A percentile compares a stretch with the other conserved stretches of the same genome.
Evolutionary conservation across 35 echinoderm and acorn worm genomes (phyloP).

Genomic region (Ophiothrix spiculata): DNA sequence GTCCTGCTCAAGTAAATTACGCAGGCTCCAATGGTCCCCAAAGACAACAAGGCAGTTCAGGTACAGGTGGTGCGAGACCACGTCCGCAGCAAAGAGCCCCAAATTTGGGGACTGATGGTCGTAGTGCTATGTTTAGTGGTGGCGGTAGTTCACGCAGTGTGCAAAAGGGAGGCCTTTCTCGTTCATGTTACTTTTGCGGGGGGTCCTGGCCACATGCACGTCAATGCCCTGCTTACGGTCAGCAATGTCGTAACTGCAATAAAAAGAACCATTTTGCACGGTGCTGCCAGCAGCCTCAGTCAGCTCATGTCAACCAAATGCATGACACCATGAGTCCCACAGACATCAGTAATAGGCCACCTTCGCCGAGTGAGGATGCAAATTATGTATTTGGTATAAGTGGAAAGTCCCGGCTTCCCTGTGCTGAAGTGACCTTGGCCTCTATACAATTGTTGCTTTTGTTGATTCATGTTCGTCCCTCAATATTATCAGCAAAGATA

Average conservation of each 20-base stretch:
- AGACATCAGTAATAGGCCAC: not conserved
- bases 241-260: not conserved
- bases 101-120: too few relatives aligned
- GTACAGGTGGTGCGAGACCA: not conserved
- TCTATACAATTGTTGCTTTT: not conserved
- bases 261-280: not conserved
- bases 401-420: not conserved
- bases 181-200: conserved; percentile 15
- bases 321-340: not conserved
- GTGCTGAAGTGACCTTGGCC: too few relatives aligned
- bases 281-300: not conserved
- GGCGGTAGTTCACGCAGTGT: not conserved
- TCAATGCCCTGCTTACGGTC: conserved; percentile 11
- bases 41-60: not conserved
- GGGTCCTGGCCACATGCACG: not conserved
- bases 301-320: not conserved
- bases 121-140: not conserved
- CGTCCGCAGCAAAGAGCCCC: not conserved
- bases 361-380: not conserved
- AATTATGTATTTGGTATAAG: not conserved
- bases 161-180: too few relatives aligned
- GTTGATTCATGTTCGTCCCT: not conserved
- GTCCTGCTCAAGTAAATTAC: not conserved
- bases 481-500: not conserved
- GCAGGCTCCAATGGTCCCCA: not conserved